Evolutionary conservation across 2,797 vertebrate species (phyloP), one percentile per base, ranked within the genome.

Genomic region (Pempheris klunzingeri): DNA sequence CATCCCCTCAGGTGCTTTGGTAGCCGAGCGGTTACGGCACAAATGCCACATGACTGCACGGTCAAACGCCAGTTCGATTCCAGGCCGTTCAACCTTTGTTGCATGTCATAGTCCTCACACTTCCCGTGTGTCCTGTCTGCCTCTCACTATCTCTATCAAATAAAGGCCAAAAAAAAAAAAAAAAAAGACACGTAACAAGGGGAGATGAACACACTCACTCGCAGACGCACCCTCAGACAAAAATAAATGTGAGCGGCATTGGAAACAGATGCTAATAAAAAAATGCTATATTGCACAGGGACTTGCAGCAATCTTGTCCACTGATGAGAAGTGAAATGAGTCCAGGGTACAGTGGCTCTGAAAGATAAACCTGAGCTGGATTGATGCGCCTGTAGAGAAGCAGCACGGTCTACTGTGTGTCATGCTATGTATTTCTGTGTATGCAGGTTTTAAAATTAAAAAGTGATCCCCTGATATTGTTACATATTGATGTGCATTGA

Each of bases 231-330:
- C 52, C 39, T 57, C 13, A 67, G 74, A 85, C 79, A 62, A 58
- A 82, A 87, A 87, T 85, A 82, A 80, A 87, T 85, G 59, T 74
- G 53, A 44, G 62, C 4, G 43, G 78, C 79, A 73, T n/a, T 83
- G 78, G 76, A 57, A 77, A 68, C 76, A 76, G 60, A 85, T 64
- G 3, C 38, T 70, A 60, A 85, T 82, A 85, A 79, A 80, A 12
- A 38, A 13, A 38, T n/a, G 68, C 73, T 62, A 52, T 69, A 68
- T 73, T 74, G 59, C 71, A 60, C 22, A 14, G 70, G 20, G 86
- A 71, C 67, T 50, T 44, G 26, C 58, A 67, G 50, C 65, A 70
- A 50, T 78, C 71, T 58, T 28, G 64, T 71, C 60, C 59, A 32
- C 41, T 49, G 52, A 58, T 50, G 8, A 79, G 63, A 68, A 41